Conservation (phyloP, 2,797 vertebrate species). For the Enteromius viviparus region DNA sequence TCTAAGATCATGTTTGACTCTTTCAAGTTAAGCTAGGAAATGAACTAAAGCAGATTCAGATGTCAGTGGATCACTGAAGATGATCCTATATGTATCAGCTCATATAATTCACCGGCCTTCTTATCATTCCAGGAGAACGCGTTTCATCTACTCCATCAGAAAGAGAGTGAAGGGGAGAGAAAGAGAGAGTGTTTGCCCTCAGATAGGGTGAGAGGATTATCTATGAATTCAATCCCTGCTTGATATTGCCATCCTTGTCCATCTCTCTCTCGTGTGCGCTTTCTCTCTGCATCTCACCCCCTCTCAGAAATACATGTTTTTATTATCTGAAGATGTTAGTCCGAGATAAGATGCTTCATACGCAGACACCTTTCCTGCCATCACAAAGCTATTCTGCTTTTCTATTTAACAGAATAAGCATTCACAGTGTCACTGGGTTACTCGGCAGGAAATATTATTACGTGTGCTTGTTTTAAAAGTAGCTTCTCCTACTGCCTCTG, state of each 20-base stretch:
- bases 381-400: conserved; percentile 45
- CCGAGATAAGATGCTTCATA: conserved; percentile 54
- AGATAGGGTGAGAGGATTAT: conserved; percentile 58
- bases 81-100: conserved; percentile 36
- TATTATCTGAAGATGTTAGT: conserved; percentile 55
- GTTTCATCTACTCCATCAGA: conserved; percentile 35
- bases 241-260: conserved; percentile 58
- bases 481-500: background rate
- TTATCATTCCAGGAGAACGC: conserved; percentile 38
- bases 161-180: conserved; percentile 17
- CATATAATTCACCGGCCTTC: conserved; percentile 31
- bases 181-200: conserved; percentile 44
- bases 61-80: conserved; percentile 35
- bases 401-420: conserved; percentile 45
- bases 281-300: conserved; percentile 40
- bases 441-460: conserved; percentile 3
- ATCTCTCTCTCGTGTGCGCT: conserved; percentile 23
- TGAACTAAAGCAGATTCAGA: conserved; percentile 24
- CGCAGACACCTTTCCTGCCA: conserved; percentile 45
- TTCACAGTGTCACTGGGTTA: background rate
- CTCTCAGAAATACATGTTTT: conserved; percentile 56
- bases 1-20: background rate
- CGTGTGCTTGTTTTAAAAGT: conserved; percentile 24
- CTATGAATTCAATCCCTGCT: conserved; percentile 62
- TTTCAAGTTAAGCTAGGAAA: conserved; percentile 19